phyloP scores from a whole-genome alignment of 2,797 vertebrate species.

The Halcyon badia region DNA sequence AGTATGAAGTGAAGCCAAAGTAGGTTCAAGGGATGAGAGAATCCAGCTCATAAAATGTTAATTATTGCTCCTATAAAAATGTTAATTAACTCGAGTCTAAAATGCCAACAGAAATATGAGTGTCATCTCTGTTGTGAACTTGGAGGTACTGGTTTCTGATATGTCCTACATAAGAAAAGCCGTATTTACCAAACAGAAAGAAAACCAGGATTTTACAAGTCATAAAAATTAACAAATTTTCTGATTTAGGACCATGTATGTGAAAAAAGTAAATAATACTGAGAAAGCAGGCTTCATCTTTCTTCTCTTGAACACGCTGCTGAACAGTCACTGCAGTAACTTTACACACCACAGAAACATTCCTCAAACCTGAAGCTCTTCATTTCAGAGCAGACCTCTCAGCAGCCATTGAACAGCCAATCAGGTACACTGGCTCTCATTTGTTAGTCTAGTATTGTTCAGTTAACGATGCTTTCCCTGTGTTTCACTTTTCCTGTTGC shows the following conservation, averaged over 20 bases:
- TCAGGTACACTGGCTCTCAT: rapidly evolving
- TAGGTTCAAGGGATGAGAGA: conserved; percentile 28
- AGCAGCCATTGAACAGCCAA: not conserved
- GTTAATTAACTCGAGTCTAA: conserved; percentile 31
- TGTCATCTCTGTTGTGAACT: not conserved
- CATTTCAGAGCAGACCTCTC: not conserved
- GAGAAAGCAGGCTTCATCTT: not conserved
- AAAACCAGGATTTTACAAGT: not conserved
- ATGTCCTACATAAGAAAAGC: not conserved
- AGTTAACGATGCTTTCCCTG: not conserved
- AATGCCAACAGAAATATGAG: conserved; percentile 19
- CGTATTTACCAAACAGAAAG: not conserved
- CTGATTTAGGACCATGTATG: rapidly evolving
- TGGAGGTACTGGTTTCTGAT: not conserved
- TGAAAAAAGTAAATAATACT: not conserved
- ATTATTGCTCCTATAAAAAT: conserved; percentile 47
- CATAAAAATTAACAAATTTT: not conserved
- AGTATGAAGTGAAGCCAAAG: conserved; percentile 21
- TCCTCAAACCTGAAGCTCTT: not conserved
- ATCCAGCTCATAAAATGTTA: conserved; percentile 54
- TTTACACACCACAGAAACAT: not conserved
- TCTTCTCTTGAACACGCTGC: not conserved
- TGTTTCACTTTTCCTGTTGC: not conserved
- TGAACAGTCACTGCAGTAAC: not conserved
- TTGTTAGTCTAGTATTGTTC: not conserved